Base-by-base conservation (phyloP, 2,797 vertebrate species). In the Halcyon badia region DNA sequence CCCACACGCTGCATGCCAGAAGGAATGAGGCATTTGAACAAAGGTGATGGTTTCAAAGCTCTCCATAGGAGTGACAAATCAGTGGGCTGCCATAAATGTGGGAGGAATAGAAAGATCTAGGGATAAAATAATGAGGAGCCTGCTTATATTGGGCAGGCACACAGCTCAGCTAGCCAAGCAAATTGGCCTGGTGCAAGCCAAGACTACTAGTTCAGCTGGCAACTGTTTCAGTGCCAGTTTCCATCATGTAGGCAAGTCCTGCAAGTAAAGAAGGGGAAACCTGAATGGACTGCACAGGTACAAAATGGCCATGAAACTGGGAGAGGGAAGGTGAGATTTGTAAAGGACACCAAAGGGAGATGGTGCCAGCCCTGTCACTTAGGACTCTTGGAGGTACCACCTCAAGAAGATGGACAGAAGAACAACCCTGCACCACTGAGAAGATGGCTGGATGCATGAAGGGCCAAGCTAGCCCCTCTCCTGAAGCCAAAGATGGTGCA, bases 401-500 rank as follows among this genome's bases (percentile, higher is more conserved):
- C 18, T 76, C 8, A 28, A n/a, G 42, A 82, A 48, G 31, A 22
- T 3, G 14, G 33, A 39, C 25, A 35, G 46, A 66, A 24, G 18
- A 91, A 26, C 31, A 54, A 44, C 20, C 26, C 33, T 54, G 48
- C 24, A 71, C 24, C 12, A 52, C 0, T n/a, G 64, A 78, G 33
- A 56, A 62, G 46, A 61, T 3, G 22, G 24, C 2, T 61, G 62
- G 58, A 35, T 82, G 42, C n/a, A 41, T 0, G 0, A 51, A 72
- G 31, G 18, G 25, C 35, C 35, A 86, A 39, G 6, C 15, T 51
- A 86, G 51, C 3, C 22, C 8, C 37, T 71, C 6, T 41, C 37
- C 57, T 75, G 31, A 75, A 52, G 48, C 9, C 39, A 80, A 54
- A 75, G 14, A 70, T 0, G 1, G 25, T 60, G 26, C 22, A 69